Evolutionary conservation across 2,797 vertebrate species (phyloP).

Genomic region (Artibeus jamaicensis): DNA sequence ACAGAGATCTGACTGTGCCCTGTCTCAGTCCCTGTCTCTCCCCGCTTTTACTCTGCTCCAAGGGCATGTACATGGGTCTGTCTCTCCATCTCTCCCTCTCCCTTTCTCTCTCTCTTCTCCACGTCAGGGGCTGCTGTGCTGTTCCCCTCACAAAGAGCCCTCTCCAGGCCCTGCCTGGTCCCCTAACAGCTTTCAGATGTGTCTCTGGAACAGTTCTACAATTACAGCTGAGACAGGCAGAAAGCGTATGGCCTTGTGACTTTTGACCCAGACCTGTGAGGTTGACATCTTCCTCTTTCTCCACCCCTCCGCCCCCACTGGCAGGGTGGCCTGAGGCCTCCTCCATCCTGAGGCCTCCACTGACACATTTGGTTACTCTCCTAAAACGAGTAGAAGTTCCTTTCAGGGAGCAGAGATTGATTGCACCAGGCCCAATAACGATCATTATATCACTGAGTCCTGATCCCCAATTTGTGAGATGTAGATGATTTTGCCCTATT

Average conservation of each 20-base stretch:
- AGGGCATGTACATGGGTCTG: neutral
- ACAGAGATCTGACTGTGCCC: neutral
- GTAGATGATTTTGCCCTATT: neutral
- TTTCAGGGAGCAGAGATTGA: neutral
- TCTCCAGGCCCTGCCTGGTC: neutral
- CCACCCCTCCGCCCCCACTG: neutral
- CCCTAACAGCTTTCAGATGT: slow-evolving; percentile 78
- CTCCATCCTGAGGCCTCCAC: neutral
- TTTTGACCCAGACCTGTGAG: slow-evolving; percentile 55
- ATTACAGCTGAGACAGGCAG: slow-evolving; percentile 65
- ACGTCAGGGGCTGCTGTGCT: neutral
- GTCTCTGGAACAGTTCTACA: slow-evolving; percentile 63
- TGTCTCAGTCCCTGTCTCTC: neutral
- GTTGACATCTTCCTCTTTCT: slow-evolving; percentile 49
- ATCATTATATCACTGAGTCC: neutral
- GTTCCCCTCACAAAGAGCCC: neutral
- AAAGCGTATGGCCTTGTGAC: slow-evolving; percentile 61
- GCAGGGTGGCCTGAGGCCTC: slow-evolving; percentile 9
- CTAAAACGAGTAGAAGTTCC: neutral
- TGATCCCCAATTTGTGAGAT: neutral
- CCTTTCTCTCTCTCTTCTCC: neutral
- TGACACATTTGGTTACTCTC: neutral
- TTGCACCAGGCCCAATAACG: neutral
- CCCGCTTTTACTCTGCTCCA: neutral
- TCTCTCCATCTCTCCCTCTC: neutral